These are phyloP conservation scores for Carpatolechia fugitivella DNA, from an alignment of 2,888 invertebrate species.

Conservation along the genomic window DNA sequence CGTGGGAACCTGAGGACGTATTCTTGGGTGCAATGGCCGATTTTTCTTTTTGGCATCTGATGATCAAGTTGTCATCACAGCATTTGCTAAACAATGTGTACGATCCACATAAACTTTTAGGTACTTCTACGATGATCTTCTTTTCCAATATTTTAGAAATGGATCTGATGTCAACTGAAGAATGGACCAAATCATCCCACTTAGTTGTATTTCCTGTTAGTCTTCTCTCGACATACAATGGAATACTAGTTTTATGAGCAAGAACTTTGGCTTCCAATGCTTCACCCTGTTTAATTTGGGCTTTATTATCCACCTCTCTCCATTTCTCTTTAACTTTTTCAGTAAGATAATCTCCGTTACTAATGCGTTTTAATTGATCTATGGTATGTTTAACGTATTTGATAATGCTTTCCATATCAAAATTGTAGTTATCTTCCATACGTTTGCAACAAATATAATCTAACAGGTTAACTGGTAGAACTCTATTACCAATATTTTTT, in stretches of 20 bases:
- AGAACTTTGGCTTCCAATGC: slow-evolving; percentile 39
- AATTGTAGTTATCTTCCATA: slow-evolving; percentile 61
- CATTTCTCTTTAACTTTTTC: slow-evolving; percentile 67
- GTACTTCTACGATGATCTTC: slow-evolving; percentile 59
- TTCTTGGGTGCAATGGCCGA: slow-evolving; percentile 17
- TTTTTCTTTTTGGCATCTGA: slow-evolving; percentile 48
- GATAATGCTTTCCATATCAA: slow-evolving; percentile 69
- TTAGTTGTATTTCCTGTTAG: slow-evolving; percentile 32
- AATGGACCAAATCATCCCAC: slow-evolving; percentile 62
- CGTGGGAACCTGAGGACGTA: slow-evolving; percentile 35
- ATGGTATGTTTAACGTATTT: slow-evolving; percentile 62
- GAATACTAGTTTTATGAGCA: slow-evolving; percentile 54
- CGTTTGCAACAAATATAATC: slow-evolving; percentile 65
- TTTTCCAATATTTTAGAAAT: slow-evolving; percentile 63
- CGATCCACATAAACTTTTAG: slow-evolving; percentile 55
- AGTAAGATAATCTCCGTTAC: slow-evolving; percentile 69
- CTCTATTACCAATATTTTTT: slow-evolving; percentile 24
- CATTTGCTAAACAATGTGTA: slow-evolving; percentile 51
- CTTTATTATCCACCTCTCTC: slow-evolving; percentile 42
- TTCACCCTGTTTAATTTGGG: slow-evolving; percentile 21
- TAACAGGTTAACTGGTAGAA: slow-evolving; percentile 54
- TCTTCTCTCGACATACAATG: slow-evolving; percentile 50
- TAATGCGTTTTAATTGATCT: slow-evolving; percentile 69
- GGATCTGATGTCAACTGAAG: slow-evolving; percentile 61
- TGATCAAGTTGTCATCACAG: slow-evolving; percentile 49